phyloP scores from a whole-genome alignment of 2,113 vertebrate genomes.

The rabbit (Oryctolagus cuniculus) region DNA sequence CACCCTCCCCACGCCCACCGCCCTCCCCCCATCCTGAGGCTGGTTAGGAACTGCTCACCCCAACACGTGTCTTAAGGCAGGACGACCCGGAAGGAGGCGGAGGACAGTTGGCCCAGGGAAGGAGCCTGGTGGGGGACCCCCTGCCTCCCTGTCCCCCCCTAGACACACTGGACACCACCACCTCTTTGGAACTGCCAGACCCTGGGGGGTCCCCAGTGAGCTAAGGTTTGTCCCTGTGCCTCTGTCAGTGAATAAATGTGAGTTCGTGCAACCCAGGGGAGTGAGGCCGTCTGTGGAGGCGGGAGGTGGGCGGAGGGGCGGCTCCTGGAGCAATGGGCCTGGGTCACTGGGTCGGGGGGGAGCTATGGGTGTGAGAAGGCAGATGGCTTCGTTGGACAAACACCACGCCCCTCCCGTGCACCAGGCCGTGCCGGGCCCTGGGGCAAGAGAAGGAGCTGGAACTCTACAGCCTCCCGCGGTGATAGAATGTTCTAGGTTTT shows the following conservation, averaged over 20 bases:
- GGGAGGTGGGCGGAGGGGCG: background rate
- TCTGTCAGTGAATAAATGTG: slow-evolving; percentile 83
- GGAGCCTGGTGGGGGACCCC: background rate
- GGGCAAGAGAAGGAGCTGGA: no score
- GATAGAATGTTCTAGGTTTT: no score
- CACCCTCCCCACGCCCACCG: background rate
- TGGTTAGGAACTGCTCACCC: slow-evolving; percentile 44
- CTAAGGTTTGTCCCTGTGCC: slow-evolving; percentile 65
- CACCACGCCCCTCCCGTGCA: no score
- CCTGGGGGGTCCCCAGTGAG: slow-evolving; percentile 53
- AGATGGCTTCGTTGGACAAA: no score
- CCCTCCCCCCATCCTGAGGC: background rate
- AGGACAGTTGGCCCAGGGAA: slow-evolving; percentile 8
- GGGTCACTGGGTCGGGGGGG: no score
- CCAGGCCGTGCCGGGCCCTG: no score
- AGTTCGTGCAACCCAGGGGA: slow-evolving; percentile 59
- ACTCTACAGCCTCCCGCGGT: no score
- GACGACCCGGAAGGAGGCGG: slow-evolving; percentile 13
- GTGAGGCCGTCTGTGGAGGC: slow-evolving; percentile 52
- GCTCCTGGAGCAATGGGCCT: background rate
- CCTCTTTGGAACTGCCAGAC: slow-evolving; percentile 52
- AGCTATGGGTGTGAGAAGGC: no score
- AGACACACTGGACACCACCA: slow-evolving; percentile 71
- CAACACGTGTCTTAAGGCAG: slow-evolving; percentile 39
- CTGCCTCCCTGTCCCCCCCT: background rate